Evolutionary conservation across 2,113 vertebrate genomes (phyloP), one percentile per base, ranked within the genome.

Genomic region (Connochaetes taurinus): DNA sequence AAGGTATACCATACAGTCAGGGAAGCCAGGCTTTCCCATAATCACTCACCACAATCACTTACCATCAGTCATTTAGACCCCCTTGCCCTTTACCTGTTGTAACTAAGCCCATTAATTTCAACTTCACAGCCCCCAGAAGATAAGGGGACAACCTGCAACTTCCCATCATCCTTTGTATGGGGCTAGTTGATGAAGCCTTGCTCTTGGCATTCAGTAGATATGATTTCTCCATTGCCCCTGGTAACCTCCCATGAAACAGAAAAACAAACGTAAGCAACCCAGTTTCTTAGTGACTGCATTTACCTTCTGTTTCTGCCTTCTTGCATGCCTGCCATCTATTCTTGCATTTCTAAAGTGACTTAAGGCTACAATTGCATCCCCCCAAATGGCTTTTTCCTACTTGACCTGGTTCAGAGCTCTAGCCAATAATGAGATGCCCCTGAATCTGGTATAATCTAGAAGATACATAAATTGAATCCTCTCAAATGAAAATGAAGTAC

Each of bases 121-220:
- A 67, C 36, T 50, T 23, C 8, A 40, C 2, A 1, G 2, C 19
- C 15, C 3, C 6, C 13, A 25, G 36, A 81, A 96, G 47, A 40
- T 0, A 21, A 81, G 36, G 5, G 40, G 23, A 2, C 36, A 17
- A 11, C 40, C 40, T 23, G 21, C 0, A 29, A 31, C 23, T 6
- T 55, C n/a, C 45, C 52, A 57, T 27, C 15, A 27, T 4, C 25
- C 52, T 80, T 29, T 3, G 9, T 15, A 64, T 6, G n/a, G 47
- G 31, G 31, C 10, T 87, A 3, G 4, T 19, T 52, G 43, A 15
- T 31, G 36, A 17, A 25, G 15, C 5, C 7, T 16, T 25, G 21
- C 14, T 67, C 12, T 23, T 29, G 19, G 40, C 7, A n/a, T 17
- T 43, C 53, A 57, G 50, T n/a, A 81, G 53, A 53, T 76, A 53